Evolutionary conservation across 2,113 vertebrate genomes (phyloP).

Genomic region (Notechis scutatus): DNA sequence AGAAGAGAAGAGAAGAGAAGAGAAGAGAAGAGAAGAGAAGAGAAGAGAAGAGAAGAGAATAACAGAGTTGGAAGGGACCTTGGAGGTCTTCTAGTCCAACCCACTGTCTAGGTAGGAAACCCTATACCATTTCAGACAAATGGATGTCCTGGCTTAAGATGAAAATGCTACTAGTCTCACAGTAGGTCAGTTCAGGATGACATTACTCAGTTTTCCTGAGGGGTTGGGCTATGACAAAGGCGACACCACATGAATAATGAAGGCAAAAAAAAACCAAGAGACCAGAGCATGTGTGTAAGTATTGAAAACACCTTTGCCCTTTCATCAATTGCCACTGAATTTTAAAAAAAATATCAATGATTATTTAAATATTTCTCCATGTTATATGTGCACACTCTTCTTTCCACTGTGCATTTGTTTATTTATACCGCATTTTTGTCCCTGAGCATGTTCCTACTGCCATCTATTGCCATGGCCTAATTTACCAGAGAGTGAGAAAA

Average conservation of each 20-base stretch:
- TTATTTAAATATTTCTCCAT: not conserved
- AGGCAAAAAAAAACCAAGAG: not conserved
- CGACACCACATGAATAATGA: not conserved
- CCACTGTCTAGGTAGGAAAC: too few species aligned
- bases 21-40: too few species aligned
- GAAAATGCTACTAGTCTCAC: not conserved
- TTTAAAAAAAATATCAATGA: not conserved
- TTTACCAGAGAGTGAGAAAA: not conserved
- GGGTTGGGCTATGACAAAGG: not conserved
- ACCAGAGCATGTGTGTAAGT: not conserved
- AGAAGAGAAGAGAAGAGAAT: too few species aligned
- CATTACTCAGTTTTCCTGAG: not conserved
- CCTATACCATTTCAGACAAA: too few species aligned
- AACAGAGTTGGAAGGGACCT: too few species aligned
- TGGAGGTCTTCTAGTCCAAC: too few species aligned
- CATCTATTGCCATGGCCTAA: not conserved
- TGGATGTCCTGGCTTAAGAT: not conserved
- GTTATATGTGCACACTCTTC: not conserved
- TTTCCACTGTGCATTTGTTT: not conserved
- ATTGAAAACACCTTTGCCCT: not conserved
- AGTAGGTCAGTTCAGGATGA: not conserved
- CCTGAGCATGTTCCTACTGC: not conserved
- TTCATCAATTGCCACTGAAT: not conserved
- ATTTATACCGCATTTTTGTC: not conserved
- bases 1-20: rapidly evolving